phyloP scores from a whole-genome alignment of 2,888 invertebrate species.

The Scaptomyza caliginosa region DNA sequence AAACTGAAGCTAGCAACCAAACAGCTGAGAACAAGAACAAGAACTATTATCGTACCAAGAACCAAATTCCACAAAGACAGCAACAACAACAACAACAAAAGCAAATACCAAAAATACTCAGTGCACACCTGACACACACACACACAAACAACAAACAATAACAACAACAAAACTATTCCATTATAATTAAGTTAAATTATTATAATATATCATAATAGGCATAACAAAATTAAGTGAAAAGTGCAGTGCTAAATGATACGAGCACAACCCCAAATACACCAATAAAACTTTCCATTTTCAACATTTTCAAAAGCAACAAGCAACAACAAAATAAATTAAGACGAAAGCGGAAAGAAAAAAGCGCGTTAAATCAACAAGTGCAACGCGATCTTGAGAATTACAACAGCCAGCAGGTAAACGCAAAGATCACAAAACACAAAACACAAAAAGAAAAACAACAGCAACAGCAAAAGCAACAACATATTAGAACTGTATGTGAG shows the following conservation, averaged over 20 bases:
- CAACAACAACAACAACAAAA: slow-evolving; percentile 21
- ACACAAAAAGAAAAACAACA: neutral
- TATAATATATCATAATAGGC: neutral
- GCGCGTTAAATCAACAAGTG: slow-evolving; percentile 18
- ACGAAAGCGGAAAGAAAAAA: slow-evolving; percentile 8
- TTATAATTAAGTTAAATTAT: slow-evolving; percentile 8
- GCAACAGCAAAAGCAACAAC: slow-evolving; percentile 1
- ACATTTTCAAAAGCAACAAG: neutral
- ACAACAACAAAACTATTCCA: neutral
- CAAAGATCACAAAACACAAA: neutral
- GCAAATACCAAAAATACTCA: slow-evolving; percentile 12
- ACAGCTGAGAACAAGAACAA: slow-evolving; percentile 39
- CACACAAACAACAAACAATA: slow-evolving; percentile 19
- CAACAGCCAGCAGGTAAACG: slow-evolving; percentile 16
- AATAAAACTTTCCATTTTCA: neutral
- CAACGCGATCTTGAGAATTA: slow-evolving; percentile 29
- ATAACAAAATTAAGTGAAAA: slow-evolving; percentile 23
- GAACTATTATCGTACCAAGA: slow-evolving; percentile 10
- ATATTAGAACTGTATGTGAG: neutral
- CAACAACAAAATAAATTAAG: neutral
- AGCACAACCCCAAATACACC: neutral
- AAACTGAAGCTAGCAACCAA: slow-evolving; percentile 29
- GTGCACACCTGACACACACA: slow-evolving; percentile 42
- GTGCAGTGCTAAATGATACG: slow-evolving; percentile 1
- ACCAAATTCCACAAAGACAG: neutral